phyloP scores from a whole-genome alignment of 2,888 invertebrate genomes.

The Anthophora plumipes region DNA sequence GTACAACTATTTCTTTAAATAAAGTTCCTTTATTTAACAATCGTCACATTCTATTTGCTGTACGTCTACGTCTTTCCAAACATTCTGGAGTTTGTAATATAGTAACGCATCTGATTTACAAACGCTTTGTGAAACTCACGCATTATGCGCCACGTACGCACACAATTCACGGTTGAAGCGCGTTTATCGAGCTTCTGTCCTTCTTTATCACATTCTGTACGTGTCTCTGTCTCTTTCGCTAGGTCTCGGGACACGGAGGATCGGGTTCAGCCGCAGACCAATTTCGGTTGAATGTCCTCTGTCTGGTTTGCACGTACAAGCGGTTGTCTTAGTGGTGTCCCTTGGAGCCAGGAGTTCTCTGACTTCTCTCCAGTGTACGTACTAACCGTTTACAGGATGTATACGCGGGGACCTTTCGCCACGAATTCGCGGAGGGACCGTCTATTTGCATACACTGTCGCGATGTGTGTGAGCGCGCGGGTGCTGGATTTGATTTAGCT shows the following conservation, averaged over 20 bases:
- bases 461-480: neutral
- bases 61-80: too few relatives aligned
- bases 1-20: too few relatives aligned
- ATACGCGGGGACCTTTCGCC: constrained; percentile 48
- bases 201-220: neutral
- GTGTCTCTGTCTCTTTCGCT: neutral
- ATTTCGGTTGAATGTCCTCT: constrained; percentile 64
- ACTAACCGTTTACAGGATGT: constrained; percentile 52
- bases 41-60: too few relatives aligned
- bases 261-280: constrained; percentile 61
- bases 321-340: constrained; percentile 63
- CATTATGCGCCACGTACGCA: neutral
- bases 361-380: constrained; percentile 46
- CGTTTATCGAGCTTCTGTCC: constrained; percentile 39
- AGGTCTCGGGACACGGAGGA: constrained; percentile 47
- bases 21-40: too few relatives aligned
- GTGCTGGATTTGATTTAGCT: constrained; percentile 16
- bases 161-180: constrained; percentile 8
- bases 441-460: constrained; percentile 56
- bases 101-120: neutral
- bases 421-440: constrained; percentile 46
- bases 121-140: constrained; percentile 22
- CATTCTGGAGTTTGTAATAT: too few relatives aligned
- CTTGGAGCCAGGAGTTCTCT: constrained; percentile 54
- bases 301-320: constrained; percentile 50